These are phyloP conservation scores for Urocitellus parryii DNA, from an alignment of 2,113 vertebrate species.

Conservation along the genomic window DNA sequence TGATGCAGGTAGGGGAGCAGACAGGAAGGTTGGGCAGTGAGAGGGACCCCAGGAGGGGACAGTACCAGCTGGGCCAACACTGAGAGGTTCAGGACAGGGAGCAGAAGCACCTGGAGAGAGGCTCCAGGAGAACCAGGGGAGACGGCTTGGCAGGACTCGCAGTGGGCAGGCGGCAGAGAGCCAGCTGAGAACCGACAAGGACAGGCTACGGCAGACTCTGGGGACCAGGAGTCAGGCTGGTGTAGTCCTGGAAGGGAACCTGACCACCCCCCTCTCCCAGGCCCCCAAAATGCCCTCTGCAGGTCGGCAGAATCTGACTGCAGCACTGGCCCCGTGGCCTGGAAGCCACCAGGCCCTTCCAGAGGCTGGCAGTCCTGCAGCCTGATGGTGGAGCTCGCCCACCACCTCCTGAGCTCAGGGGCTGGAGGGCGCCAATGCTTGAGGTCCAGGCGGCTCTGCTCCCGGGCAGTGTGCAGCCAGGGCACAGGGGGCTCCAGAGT, in stretches of 20 bases:
- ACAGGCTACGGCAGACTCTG: too few species aligned
- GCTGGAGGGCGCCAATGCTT: background rate
- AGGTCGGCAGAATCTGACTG: background rate
- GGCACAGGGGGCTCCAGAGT: background rate
- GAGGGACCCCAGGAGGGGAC: background rate
- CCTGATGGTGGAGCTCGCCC: too few species aligned
- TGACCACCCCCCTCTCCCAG: background rate
- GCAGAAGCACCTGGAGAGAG: too few species aligned
- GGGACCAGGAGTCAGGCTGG: background rate
- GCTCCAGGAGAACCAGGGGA: too few species aligned
- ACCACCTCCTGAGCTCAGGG: background rate
- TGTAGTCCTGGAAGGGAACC: fast-evolving
- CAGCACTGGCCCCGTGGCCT: background rate
- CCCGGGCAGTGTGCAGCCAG: fast-evolving
- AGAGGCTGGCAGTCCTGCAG: background rate
- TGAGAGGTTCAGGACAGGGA: too few species aligned
- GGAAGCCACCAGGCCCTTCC: background rate
- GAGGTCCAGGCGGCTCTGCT: background rate
- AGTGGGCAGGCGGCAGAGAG: background rate
- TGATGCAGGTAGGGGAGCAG: background rate
- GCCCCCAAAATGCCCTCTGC: background rate
- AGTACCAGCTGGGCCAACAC: background rate
- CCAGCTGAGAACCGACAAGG: background rate
- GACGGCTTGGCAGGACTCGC: too few species aligned
- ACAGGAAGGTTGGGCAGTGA: too few species aligned